These are phyloP conservation scores for Dromius quadrimaculatus DNA, from an alignment of 2,888 invertebrate species.

Conservation along the genomic window DNA sequence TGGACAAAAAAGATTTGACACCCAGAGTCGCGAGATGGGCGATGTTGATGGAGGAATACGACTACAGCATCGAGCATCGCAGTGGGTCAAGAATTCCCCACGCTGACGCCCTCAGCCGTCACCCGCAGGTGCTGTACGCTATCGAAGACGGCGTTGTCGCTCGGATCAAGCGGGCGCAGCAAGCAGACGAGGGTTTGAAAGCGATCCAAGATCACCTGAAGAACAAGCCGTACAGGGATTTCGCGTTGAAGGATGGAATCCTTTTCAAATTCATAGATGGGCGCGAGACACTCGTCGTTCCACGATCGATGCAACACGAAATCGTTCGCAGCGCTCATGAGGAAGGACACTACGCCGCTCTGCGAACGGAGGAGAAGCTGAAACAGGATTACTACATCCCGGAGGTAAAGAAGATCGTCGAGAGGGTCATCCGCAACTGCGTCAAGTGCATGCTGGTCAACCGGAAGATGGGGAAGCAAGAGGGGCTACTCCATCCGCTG, in stretches of 20 bases:
- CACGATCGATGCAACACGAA: slow-evolving; percentile 43
- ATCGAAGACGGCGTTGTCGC: not conserved
- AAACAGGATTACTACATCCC: slow-evolving; percentile 49
- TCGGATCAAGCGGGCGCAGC: slow-evolving; percentile 7
- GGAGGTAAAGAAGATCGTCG: slow-evolving; percentile 39
- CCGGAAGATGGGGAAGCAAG: slow-evolving; percentile 15
- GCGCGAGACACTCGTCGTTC: slow-evolving; percentile 16
- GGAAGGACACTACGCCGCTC: slow-evolving; percentile 36
- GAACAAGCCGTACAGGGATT: slow-evolving; percentile 54
- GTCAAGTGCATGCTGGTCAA: slow-evolving; percentile 20
- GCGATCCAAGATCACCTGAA: slow-evolving; percentile 56
- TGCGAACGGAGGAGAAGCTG: not conserved
- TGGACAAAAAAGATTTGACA: too few species aligned
- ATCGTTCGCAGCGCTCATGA: slow-evolving; percentile 41
- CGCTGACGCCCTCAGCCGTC: slow-evolving; percentile 57
- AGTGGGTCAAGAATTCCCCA: too few species aligned
- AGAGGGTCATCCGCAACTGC: slow-evolving; percentile 46
- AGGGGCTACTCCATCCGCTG: not conserved
- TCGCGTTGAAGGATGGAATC: slow-evolving; percentile 54
- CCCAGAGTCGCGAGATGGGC: too few species aligned
- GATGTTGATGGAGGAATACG: slow-evolving; percentile 59
- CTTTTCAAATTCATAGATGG: slow-evolving; percentile 55
- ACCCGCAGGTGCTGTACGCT: slow-evolving; percentile 49
- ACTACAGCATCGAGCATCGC: slow-evolving; percentile 59
- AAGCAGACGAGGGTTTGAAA: slow-evolving; percentile 54